These are phyloP conservation scores for Corythoichthys haematopterus DNA, from an alignment of 2,113 vertebrate species.

Conservation along the genomic window DNA sequence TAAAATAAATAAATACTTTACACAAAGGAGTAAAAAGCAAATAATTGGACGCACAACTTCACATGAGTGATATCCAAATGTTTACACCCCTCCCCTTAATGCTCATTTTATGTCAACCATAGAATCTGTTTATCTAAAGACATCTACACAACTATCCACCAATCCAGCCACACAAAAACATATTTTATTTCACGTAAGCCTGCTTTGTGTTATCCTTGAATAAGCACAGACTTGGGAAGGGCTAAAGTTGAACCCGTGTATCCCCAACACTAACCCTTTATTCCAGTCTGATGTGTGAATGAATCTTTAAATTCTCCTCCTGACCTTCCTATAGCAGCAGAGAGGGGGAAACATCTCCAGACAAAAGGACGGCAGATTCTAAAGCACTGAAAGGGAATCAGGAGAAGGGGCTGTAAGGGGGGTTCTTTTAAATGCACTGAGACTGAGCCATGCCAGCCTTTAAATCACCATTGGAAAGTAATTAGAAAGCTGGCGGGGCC, in stretches of 20 bases:
- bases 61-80: constrained; percentile 58
- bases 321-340: constrained; percentile 49
- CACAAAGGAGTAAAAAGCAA: not conserved
- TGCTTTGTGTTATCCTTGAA: not conserved
- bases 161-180: not conserved
- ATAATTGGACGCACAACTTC: constrained; percentile 49
- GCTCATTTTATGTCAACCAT: constrained; percentile 54
- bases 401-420: constrained; percentile 40
- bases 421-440: constrained; percentile 24
- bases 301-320: constrained; percentile 45
- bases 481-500: constrained; percentile 77
- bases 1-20: not conserved
- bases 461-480: constrained; percentile 79
- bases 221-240: constrained; percentile 8
- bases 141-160: constrained; percentile 43
- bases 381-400: constrained; percentile 52
- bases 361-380: constrained; percentile 67
- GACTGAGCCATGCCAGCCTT: constrained; percentile 40
- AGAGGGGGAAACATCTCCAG: constrained; percentile 38
- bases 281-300: constrained; percentile 52
- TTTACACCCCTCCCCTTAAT: constrained; percentile 47
- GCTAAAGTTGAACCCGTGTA: constrained; percentile 17
- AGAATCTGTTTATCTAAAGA: constrained; percentile 61
- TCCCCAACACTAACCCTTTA: constrained; percentile 22
- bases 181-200: not conserved